A percentile compares a stretch with the other conserved stretches of the same genome.
These are phyloP conservation scores for Drosophila mercatorum DNA, from an alignment of 2,888 invertebrate species.

Conservation along the genomic window DNA sequence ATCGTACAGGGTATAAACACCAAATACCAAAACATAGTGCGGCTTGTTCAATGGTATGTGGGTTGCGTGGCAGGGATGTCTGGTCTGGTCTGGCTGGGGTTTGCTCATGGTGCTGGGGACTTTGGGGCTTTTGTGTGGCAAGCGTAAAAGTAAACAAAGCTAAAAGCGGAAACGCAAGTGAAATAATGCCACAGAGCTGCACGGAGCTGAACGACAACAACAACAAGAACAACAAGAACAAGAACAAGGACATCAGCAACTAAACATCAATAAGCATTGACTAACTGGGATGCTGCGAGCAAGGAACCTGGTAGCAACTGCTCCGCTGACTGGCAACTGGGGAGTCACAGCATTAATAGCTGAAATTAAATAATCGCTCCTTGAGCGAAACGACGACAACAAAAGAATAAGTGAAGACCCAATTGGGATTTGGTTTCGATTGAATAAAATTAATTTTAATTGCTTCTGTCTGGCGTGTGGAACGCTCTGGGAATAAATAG, in stretches of 20 bases:
- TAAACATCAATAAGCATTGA: slow-evolving; percentile 80
- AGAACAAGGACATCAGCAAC: slow-evolving; percentile 50
- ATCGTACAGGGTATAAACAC: slow-evolving; percentile 46
- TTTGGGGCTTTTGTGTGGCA: slow-evolving; percentile 78
- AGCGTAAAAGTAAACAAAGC: slow-evolving; percentile 79
- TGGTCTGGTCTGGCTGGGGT: slow-evolving; percentile 32
- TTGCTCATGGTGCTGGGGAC: slow-evolving; percentile 65
- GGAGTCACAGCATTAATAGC: slow-evolving; percentile 72
- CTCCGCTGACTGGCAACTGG: slow-evolving; percentile 50
- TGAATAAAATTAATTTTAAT: slow-evolving; percentile 79
- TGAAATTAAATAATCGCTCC: slow-evolving; percentile 79
- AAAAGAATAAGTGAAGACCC: slow-evolving; percentile 66
- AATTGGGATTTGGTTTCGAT: slow-evolving; percentile 71
- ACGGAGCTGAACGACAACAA: slow-evolving; percentile 43
- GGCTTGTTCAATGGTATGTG: slow-evolving; percentile 58
- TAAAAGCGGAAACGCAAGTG: slow-evolving; percentile 79
- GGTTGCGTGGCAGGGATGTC: slow-evolving; percentile 32
- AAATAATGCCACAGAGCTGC: slow-evolving; percentile 67
- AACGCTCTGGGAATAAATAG: slow-evolving; percentile 10
- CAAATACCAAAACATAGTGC: slow-evolving; percentile 76
- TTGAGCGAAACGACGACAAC: slow-evolving; percentile 63
- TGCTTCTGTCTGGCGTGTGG: slow-evolving; percentile 42
- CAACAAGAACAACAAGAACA: slow-evolving; percentile 27
- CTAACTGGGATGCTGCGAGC: slow-evolving; percentile 64
- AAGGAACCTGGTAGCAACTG: slow-evolving; percentile 41